These are phyloP conservation scores for Nothoprocta perdicaria DNA, from an alignment of 2,113 vertebrate species.

Conservation along the genomic window DNA sequence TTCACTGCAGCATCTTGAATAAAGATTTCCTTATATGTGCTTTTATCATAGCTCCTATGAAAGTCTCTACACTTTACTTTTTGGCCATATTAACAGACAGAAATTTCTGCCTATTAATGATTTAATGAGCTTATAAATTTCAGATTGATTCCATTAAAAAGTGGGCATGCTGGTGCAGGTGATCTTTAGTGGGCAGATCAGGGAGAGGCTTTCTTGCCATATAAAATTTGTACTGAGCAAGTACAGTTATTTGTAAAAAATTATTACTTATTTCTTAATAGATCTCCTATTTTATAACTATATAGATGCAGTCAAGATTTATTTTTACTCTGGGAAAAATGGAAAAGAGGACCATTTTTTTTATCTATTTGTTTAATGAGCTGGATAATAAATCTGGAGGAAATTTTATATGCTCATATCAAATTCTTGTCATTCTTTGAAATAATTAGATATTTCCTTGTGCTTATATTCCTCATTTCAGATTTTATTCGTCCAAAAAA, in stretches of 20 bases:
- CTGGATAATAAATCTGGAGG: background rate
- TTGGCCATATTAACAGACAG: accelerated
- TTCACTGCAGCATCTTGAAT: background rate
- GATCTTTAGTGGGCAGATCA: background rate
- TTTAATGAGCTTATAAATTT: background rate
- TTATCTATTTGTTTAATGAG: background rate
- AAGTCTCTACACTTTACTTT: background rate
- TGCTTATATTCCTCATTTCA: background rate
- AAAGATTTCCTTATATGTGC: background rate
- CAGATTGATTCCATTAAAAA: background rate
- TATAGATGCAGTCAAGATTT: background rate
- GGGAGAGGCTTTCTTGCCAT: background rate
- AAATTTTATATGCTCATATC: background rate
- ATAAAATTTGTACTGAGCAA: background rate
- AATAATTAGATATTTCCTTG: background rate
- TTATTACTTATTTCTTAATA: constrained; percentile 33
- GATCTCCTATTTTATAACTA: background rate
- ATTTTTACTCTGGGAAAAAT: background rate
- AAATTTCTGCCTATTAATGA: background rate
- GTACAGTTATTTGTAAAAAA: background rate
- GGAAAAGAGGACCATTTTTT: background rate
- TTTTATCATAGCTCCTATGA: background rate
- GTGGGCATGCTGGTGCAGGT: background rate
- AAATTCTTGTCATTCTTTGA: accelerated
- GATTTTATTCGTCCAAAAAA: background rate